A percentile compares a stretch with the other conserved stretches of the same genome.
Conservation (phyloP, 23 tunicate species). For the Aplidium turbinatum region DNA sequence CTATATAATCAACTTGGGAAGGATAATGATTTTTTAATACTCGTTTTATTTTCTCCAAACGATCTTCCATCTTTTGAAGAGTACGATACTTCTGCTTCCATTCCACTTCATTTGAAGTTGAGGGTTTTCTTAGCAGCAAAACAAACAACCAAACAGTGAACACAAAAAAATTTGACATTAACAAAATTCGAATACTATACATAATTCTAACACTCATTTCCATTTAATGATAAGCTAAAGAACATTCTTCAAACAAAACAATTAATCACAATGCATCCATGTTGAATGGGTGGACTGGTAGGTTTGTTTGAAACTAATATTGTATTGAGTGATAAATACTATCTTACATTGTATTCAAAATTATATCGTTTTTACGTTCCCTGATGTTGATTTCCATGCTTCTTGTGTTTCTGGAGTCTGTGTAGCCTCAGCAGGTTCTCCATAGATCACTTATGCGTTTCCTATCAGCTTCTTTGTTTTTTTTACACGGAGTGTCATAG, state of each 20-base stretch:
- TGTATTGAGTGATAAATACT: no score
- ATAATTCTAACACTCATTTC: neutral
- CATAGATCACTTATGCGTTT: no score
- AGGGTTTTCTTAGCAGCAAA: neutral
- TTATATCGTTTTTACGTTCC: no score
- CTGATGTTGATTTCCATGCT: no score
- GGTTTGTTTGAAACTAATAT: no score
- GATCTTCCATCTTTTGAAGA: neutral
- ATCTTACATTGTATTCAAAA: no score
- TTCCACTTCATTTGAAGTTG: neutral
- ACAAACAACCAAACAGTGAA: slow-evolving; percentile 23
- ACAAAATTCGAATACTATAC: neutral
- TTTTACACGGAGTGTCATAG: no score
- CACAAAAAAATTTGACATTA: slow-evolving; percentile 5
- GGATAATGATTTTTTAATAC: slow-evolving; percentile 40
- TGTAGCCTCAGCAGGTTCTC: no score
- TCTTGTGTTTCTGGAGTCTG: no score
- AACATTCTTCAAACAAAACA: neutral
- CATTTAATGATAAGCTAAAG: neutral
- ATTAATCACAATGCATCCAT: no score
- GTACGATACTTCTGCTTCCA: neutral
- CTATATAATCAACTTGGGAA: neutral
- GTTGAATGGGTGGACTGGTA: no score
- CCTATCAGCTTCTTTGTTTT: no score
- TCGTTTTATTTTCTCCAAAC: slow-evolving; percentile 8